phyloP scores from a whole-genome alignment of 2,888 invertebrate genomes.

The Danaus chrysippus region DNA sequence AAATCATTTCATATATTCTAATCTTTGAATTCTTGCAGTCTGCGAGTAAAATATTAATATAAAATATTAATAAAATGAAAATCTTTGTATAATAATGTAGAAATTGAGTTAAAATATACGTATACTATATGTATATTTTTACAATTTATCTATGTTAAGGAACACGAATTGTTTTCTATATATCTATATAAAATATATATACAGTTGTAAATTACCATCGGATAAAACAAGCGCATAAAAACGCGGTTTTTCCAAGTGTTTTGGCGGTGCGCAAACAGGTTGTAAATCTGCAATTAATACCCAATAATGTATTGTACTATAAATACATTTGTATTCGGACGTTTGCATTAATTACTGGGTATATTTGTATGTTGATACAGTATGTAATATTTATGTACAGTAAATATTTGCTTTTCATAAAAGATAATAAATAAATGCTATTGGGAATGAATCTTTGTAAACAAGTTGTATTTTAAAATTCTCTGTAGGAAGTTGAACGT shows the following conservation, averaged over 20 bases:
- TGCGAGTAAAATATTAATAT: conserved; percentile 32
- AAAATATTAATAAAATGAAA: neutral
- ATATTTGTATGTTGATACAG: neutral
- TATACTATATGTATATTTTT: too few species aligned
- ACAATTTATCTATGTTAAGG: too few species aligned
- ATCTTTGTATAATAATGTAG: conserved; percentile 3
- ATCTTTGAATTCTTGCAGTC: conserved; percentile 43
- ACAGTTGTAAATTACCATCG: conserved; percentile 32
- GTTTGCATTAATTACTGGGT: neutral
- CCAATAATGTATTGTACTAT: conserved; percentile 24
- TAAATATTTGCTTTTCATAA: too few species aligned
- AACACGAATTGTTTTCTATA: too few species aligned
- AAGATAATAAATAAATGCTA: too few species aligned
- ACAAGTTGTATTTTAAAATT: too few species aligned
- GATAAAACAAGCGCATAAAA: conserved; percentile 36
- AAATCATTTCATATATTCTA: conserved; percentile 42
- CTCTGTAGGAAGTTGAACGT: too few species aligned
- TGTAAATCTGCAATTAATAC: conserved; percentile 33
- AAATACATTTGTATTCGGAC: conserved; percentile 20
- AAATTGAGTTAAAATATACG: too few species aligned
- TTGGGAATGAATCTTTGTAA: too few species aligned
- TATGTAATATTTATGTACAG: too few species aligned
- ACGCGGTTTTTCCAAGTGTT: conserved; percentile 27
- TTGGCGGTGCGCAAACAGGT: conserved; percentile 46
- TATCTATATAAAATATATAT: too few species aligned